A percentile compares a stretch with the other conserved stretches of the same genome.
Evolutionary conservation across 2,888 invertebrate species (phyloP).

Genomic region (Malthinus flaveolus): DNA sequence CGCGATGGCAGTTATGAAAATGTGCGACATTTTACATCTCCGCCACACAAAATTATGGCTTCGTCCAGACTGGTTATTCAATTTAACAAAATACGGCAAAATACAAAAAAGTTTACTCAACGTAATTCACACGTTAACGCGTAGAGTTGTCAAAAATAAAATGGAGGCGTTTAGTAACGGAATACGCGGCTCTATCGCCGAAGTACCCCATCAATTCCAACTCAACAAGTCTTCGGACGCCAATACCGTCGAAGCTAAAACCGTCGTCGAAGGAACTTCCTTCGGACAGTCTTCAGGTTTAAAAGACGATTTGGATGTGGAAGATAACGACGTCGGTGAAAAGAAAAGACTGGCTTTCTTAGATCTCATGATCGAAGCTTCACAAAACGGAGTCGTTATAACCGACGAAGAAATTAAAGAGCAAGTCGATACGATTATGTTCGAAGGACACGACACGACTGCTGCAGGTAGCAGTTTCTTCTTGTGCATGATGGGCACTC

Average conservation of each 20-base stretch:
- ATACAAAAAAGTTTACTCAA: conserved; percentile 73
- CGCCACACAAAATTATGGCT: conserved; percentile 81
- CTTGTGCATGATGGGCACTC: conserved; percentile 77
- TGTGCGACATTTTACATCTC: conserved; percentile 83
- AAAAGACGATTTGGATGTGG: conserved; percentile 75
- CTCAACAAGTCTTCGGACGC: conserved; percentile 45
- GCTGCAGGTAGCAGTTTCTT: conserved; percentile 88
- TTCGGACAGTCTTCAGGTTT: conserved; percentile 61
- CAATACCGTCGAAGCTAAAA: conserved; percentile 50
- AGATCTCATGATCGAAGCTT: conserved; percentile 84
- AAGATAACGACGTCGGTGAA: conserved; percentile 76
- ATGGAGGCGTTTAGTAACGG: conserved; percentile 62
- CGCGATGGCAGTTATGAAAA: conserved; percentile 87
- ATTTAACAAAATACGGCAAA: conserved; percentile 73
- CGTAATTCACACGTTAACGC: conserved; percentile 79
- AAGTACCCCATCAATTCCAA: conserved; percentile 47
- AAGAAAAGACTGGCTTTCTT: conserved; percentile 86
- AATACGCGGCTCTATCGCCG: conserved; percentile 52
- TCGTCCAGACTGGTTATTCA: conserved; percentile 76
- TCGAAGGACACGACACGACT: conserved; percentile 85
- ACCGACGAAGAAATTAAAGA: conserved; percentile 82
- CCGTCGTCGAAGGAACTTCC: conserved; percentile 64
- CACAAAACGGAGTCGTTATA: conserved; percentile 74
- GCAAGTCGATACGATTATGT: conserved; percentile 87
- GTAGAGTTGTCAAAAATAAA: conserved; percentile 68